These are phyloP conservation scores for Agrochola lychnidis DNA, from an alignment of 2,888 invertebrate genomes.

Conservation along the genomic window DNA sequence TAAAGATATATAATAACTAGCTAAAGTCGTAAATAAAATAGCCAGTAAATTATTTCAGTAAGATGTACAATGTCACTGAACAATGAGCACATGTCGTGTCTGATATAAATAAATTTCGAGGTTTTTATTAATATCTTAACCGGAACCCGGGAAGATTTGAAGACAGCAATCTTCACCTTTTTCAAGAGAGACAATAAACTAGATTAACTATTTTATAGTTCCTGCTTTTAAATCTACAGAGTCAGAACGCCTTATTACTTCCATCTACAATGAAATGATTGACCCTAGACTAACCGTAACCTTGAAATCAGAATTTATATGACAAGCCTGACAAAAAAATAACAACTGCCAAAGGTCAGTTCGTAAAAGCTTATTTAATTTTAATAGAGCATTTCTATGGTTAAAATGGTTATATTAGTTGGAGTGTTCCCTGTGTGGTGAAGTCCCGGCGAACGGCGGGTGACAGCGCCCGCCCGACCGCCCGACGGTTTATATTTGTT, in stretches of 20 bases:
- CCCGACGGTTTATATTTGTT: conserved; percentile 79
- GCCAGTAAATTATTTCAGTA: conserved; percentile 42
- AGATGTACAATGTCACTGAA: conserved; percentile 49
- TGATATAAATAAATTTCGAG: conserved; percentile 52
- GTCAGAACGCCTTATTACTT: neutral
- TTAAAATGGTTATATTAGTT: neutral
- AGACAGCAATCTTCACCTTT: neutral
- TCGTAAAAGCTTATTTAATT: conserved; percentile 31
- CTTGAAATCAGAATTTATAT: conserved; percentile 11
- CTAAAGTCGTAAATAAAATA: conserved; percentile 40
- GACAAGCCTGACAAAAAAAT: conserved; percentile 8
- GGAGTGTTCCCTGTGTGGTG: conserved; percentile 10
- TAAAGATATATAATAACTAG: conserved; percentile 12
- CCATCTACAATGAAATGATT: neutral
- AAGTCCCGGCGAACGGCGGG: conserved; percentile 58
- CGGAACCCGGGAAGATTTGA: conserved; percentile 20
- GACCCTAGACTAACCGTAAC: conserved; percentile 5
- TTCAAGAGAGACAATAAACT: neutral
- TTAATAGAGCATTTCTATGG: conserved; percentile 9
- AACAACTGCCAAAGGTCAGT: conserved; percentile 26
- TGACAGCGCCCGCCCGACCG: conserved; percentile 71
- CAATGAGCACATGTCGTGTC: conserved; percentile 44
- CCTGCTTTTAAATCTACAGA: neutral
- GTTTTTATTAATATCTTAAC: conserved; percentile 49
- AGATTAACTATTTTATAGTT: neutral